A percentile compares a stretch with the other conserved stretches of the same genome.
These are phyloP conservation scores for Takifugu bimaculatus DNA, from an alignment of 2,113 vertebrate genomes.

Conservation along the genomic window DNA sequence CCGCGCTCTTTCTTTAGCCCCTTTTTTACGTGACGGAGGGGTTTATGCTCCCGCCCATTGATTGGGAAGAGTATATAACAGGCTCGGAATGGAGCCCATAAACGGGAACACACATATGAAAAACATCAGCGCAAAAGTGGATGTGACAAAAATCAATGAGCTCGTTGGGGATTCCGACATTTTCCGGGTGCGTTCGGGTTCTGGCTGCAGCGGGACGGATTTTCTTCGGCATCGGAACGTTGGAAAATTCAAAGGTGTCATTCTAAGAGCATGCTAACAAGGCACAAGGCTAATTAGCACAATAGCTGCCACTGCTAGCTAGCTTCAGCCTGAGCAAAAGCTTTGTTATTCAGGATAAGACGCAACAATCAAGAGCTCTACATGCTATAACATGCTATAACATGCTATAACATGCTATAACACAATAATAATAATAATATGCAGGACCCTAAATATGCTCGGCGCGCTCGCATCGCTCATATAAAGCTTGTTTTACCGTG, in stretches of 20 bases:
- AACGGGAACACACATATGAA: constrained; percentile 32
- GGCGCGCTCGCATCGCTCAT: not conserved
- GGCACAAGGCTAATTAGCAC: no score
- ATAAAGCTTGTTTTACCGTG: not conserved
- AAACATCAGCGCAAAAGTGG: not conserved
- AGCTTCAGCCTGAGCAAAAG: no score
- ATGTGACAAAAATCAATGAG: not conserved
- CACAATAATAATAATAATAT: no score
- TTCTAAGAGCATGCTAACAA: no score
- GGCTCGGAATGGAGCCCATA: constrained; percentile 38
- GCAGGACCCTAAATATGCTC: no score
- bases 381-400: no score
- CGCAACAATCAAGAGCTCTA: no score
- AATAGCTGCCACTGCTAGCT: no score
- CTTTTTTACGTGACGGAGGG: constrained; percentile 43
- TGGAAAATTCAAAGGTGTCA: no score
- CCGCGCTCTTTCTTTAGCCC: constrained; percentile 59
- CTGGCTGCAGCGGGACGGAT: not conserved
- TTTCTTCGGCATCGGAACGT: not conserved
- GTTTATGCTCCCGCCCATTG: constrained; percentile 50
- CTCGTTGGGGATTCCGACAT: not conserved
- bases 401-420: no score
- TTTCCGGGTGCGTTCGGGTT: not conserved
- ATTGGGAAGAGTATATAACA: constrained; percentile 63
- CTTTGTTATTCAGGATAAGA: no score